Percentiles rank a stretch among this genome's conserved stretches.
Conservation (phyloP, 1,140 invertebrate genomes). For the Dryas iulia region DNA sequence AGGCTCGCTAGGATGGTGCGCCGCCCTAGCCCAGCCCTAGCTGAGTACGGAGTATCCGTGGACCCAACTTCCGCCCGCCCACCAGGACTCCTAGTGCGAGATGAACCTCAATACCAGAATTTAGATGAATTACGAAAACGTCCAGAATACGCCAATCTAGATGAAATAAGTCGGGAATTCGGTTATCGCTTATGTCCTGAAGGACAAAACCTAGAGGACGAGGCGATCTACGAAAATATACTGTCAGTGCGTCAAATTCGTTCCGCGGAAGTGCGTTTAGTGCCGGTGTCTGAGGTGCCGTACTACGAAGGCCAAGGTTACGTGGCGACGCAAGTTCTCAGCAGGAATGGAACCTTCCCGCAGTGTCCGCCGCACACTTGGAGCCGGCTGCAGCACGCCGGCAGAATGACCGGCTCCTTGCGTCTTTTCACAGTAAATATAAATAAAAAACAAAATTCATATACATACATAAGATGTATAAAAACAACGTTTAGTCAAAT, state of each 20-base stretch:
- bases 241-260: conserved; percentile 73
- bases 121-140: conserved; percentile 67
- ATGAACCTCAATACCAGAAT: conserved; percentile 75
- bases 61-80: conserved; percentile 56
- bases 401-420: conserved; percentile 60
- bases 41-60: conserved; percentile 67
- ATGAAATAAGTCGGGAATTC: conserved; percentile 75
- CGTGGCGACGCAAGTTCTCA: conserved; percentile 72
- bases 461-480: background rate
- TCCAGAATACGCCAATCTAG: conserved; percentile 74
- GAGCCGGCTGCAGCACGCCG: conserved; percentile 64
- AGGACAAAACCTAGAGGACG: conserved; percentile 77
- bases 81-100: conserved; percentile 55
- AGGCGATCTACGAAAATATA: conserved; percentile 77
- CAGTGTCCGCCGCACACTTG: conserved; percentile 71
- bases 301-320: conserved; percentile 75
- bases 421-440: conserved; percentile 71
- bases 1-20: conserved; percentile 70
- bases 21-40: too few species aligned
- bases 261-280: conserved; percentile 76
- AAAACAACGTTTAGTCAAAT: background rate
- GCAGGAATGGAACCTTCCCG: conserved; percentile 76
- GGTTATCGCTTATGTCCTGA: conserved; percentile 76
- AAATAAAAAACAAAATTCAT: too few species aligned
- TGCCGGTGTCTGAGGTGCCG: conserved; percentile 72